A percentile compares a stretch with the other conserved stretches of the same genome.
These are phyloP conservation scores for Rhopalosiphum padi DNA, from an alignment of 1,140 invertebrate species.

Conservation along the genomic window DNA sequence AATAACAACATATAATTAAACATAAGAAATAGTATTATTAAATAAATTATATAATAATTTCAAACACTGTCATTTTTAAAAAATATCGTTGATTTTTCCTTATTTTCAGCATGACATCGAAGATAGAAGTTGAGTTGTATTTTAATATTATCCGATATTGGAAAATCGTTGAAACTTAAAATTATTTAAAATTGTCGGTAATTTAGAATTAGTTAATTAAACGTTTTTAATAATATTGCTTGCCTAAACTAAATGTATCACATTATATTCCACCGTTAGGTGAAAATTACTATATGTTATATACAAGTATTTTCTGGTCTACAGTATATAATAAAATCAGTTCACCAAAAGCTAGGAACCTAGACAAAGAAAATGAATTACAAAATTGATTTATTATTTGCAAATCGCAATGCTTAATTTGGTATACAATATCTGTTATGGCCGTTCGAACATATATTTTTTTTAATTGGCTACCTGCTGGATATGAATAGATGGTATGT, in stretches of 20 bases:
- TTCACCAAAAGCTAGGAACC: neutral
- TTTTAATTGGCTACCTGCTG: neutral
- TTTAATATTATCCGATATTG: too few relatives aligned
- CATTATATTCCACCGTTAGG: neutral
- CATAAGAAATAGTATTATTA: too few relatives aligned
- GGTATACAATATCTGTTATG: neutral
- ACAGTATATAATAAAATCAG: neutral
- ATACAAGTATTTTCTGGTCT: neutral
- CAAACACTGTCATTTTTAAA: too few relatives aligned
- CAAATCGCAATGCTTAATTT: neutral
- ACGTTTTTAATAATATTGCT: too few relatives aligned
- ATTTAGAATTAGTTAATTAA: too few relatives aligned
- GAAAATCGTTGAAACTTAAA: too few relatives aligned
- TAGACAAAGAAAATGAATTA: neutral
- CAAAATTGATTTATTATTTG: neutral
- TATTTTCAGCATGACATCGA: too few relatives aligned
- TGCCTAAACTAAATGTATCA: neutral
- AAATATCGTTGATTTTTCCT: too few relatives aligned
- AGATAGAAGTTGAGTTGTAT: too few relatives aligned
- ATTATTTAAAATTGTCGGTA: too few relatives aligned
- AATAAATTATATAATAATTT: too few relatives aligned
- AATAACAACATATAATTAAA: too few relatives aligned
- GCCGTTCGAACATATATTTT: neutral
- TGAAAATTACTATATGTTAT: neutral
- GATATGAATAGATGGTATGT: neutral